These are phyloP conservation scores for Leptarthrus brevirostris DNA, from an alignment of 2,888 invertebrate genomes.

Conservation along the genomic window DNA sequence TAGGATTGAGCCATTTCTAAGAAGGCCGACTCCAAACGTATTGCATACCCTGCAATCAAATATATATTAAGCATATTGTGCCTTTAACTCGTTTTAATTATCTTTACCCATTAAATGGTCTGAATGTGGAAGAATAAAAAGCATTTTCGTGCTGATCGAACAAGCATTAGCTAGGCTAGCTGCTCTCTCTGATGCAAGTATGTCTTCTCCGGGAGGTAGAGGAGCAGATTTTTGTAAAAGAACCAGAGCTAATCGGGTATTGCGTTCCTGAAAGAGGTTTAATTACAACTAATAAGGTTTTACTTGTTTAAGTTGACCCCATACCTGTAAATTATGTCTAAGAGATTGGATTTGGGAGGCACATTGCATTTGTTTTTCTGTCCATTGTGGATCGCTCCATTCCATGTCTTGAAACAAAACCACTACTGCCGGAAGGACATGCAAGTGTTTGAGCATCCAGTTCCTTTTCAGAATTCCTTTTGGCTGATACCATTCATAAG, in stretches of 20 bases:
- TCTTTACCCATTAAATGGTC: conserved; percentile 79
- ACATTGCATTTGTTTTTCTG: conserved; percentile 94
- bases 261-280: conserved; percentile 60
- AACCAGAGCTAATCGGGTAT: conserved; percentile 85
- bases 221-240: conserved; percentile 88
- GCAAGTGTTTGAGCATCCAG: conserved; percentile 95
- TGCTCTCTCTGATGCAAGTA: conserved; percentile 88
- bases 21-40: conserved; percentile 91
- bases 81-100: background rate
- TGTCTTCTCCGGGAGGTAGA: conserved; percentile 82
- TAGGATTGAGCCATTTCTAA: conserved; percentile 93
- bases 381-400: conserved; percentile 96
- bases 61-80: background rate
- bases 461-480: conserved; percentile 93
- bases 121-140: conserved; percentile 91
- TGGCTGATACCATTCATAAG: conserved; percentile 95
- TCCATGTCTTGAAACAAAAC: conserved; percentile 97
- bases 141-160: conserved; percentile 89
- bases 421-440: conserved; percentile 89
- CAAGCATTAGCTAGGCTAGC: conserved; percentile 91
- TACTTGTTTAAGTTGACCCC: background rate
- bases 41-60: conserved; percentile 69
- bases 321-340: conserved; percentile 68
- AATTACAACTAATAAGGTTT: background rate
- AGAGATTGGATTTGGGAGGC: conserved; percentile 88